Base-by-base conservation (phyloP, 2,113 vertebrate genomes). In the Halichoerus grypus region DNA sequence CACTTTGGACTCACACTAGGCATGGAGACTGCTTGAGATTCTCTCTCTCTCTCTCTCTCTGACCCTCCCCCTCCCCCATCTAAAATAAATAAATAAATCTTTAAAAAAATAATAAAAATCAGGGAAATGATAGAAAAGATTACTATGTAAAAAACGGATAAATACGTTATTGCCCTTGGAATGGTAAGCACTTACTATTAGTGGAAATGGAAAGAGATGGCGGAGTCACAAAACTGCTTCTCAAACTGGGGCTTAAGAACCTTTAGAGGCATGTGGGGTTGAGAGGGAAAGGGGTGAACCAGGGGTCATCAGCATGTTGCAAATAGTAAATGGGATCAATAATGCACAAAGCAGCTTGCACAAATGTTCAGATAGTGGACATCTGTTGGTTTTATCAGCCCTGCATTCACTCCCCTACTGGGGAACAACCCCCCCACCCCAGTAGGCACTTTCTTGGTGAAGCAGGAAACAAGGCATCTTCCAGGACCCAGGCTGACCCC, bases 41-140 rank as follows among this genome's bases (percentile, higher is more conserved):
- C 67, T 36, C 67, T 69, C 8, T 69, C 33, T 33, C 33, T 33
- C 36, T 36, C 33, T 69, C 18, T 57, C 18, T 7, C 55, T 10
- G 16, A 3, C 16, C 33, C 67, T n/a, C 33, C 16, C 18, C 67
- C 67, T 69, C 67, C 8, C 33, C 3, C 33, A 4, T 36, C 16
- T 67, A 33, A 69, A 69, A 69, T 36, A 36, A n/a, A 63, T 63
- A 63, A 63, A 21, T 69, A 21, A n/a, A 69, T n/a, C 33, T 36
- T 69, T 33, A 67, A n/a, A 69, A 69, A 69, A 69, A 69, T 10
- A 36, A 21, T 46, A 61, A 96, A 91, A 79, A 94, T 36, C 7
- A 81, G 36, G 7, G 19, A 88, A 96, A 84, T 22, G 21, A 77
- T 49, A 74, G 31, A 63, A 90, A 94, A 93, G 77, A 88, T 33